Percentiles rank a stretch among this genome's conserved stretches.
Evolutionary conservation across 2,113 vertebrate species (phyloP).

Genomic region (Furnarius figulus): DNA sequence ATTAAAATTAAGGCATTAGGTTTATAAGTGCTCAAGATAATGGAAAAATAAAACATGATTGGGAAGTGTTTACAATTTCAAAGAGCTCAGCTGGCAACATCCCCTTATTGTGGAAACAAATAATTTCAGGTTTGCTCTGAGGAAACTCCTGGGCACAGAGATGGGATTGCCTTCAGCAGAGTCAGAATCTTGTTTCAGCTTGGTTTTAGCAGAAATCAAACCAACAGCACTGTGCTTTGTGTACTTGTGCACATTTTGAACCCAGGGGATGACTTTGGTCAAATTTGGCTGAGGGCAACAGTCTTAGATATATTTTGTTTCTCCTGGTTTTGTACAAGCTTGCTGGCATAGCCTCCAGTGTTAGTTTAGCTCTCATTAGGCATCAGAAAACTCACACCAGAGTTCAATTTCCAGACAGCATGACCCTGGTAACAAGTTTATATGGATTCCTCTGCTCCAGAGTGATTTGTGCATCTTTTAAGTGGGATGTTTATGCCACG

Average conservation of each 20-base stretch:
- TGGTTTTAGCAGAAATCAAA: neutral
- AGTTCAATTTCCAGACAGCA: neutral
- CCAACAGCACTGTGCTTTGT: neutral
- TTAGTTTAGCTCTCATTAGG: neutral
- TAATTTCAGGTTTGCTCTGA: constrained; percentile 12
- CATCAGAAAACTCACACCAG: neutral
- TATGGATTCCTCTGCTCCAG: neutral
- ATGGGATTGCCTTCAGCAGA: neutral
- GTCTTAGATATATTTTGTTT: neutral
- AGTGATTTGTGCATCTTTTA: neutral
- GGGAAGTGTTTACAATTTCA: neutral
- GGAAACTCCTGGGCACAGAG: neutral
- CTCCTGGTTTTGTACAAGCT: neutral
- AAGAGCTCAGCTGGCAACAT: neutral
- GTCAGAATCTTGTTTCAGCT: neutral
- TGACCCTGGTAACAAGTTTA: neutral
- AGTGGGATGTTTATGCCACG: neutral
- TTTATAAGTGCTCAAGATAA: constrained; percentile 39
- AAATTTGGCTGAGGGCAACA: neutral
- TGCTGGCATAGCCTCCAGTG: neutral
- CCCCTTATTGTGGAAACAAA: neutral
- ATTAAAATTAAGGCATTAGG: constrained; percentile 31
- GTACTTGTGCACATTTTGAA: neutral
- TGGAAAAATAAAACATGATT: neutral
- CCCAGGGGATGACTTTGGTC: neutral